Evolutionary conservation across 1,140 invertebrate genomes (phyloP), one percentile per base, ranked within the genome.

Genomic region (Heliconius congener): DNA sequence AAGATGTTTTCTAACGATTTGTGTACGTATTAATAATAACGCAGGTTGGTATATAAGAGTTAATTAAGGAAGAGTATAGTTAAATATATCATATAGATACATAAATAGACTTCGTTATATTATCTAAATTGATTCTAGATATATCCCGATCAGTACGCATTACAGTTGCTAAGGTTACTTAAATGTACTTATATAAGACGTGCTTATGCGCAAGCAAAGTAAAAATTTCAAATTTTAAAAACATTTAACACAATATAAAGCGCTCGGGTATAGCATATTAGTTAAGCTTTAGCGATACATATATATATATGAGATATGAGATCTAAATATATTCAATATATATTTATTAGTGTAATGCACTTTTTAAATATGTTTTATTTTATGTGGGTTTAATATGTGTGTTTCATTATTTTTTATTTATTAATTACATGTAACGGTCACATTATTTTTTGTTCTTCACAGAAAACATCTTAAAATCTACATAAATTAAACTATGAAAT

Each of bases 401-500:
- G 37, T 46, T 70, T 76, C 46, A 76, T 50, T 76, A 50, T 30
- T 50, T 50, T 19, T 46, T 9, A 70, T 46, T 19, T 46, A 76
- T 23, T 46, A 39, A 66, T 23, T 70, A 34, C 18, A 70, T 34
- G 27, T 18, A n/a, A 23, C 34, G 34, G 8, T 46, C n/a, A n/a
- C 37, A 76, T 70, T 34, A 57, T 50, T 76, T 37, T 37, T 37
- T 76, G 8, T 71, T 42, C 39, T 71, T 71, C 39, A 23, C 85
- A 94, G 93, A 94, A 94, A 94, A 94, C 93, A 94, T 94, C 93
- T 94, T 94, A 94, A 94, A 82, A 93, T 85, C 77, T 77, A 86
- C 80, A 81, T 74, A 82, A 55, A 81, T 80, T 46, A 83, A 78
- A 70, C 77, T 77, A 79, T 83, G 57, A 50, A 76, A 76, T 39